Evolutionary conservation across 2,797 vertebrate genomes (phyloP), one percentile per base, ranked within the genome.

Genomic region (Cygnus olor): DNA sequence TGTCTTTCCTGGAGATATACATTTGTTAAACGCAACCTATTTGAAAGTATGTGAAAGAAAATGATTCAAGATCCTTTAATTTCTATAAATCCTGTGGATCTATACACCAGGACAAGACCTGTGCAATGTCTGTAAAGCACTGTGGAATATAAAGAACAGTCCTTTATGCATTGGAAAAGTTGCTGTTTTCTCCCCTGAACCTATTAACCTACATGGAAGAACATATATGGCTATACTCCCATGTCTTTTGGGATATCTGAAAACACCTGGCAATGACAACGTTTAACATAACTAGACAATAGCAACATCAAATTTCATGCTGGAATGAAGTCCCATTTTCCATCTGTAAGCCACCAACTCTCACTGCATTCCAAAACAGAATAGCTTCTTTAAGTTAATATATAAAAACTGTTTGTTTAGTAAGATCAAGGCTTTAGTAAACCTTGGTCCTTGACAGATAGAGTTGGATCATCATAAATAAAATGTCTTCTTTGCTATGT

Each of bases 1-100:
- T 49, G 19, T 70, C 80, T 94, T 28, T 84, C 56, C 56, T 63
- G 60, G 25, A 92, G 42, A 51, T 34, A 72, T 3, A 65, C 44
- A 64, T 81, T 93, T 80, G 49, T 83, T 74, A 88, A 93, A 84
- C 60, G 38, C 54, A 93, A 84, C 72, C 58, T 92, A 42, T 58
- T 83, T 89, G 42, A 9, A 94, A 51, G 38, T 66, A 83, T 38
- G 30, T 54, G 89, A 85, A 80, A 92, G 63, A 78, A 90, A 71
- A 87, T 83, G 5, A 74, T 74, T 85, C 74, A 89, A 42, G 40
- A 73, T 49, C 49, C 27, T 4, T 1, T 32, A 45, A 69, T 24
- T 4, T 58, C 70, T 38, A 15, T 81, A 90, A 90, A 87, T 90
- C 49, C 69, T 73, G 6, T 53, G 91, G 44, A 56, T 66, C 44